phyloP scores from a whole-genome alignment of 2,888 invertebrate species.

The Drosophila borborema region DNA sequence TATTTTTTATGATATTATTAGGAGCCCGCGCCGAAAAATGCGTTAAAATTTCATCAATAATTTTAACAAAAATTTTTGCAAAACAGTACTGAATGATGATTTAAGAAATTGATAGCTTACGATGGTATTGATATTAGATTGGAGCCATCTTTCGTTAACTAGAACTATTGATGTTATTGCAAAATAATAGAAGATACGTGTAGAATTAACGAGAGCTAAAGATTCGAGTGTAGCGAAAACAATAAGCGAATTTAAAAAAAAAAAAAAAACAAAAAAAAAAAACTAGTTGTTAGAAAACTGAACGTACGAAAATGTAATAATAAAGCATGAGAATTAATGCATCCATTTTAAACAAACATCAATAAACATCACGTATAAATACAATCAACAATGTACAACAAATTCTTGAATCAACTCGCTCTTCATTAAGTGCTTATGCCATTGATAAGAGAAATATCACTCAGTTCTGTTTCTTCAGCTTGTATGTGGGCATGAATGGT shows the following conservation, averaged over 20 bases:
- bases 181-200: constrained; percentile 72
- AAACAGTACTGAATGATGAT: constrained; percentile 55
- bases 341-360: constrained; percentile 38
- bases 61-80: constrained; percentile 55
- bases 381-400: constrained; percentile 13
- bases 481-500: constrained; percentile 90
- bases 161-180: constrained; percentile 77
- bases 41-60: constrained; percentile 65
- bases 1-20: constrained; percentile 65
- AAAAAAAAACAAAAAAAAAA: neutral
- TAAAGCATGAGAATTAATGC: constrained; percentile 22
- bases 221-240: constrained; percentile 40
- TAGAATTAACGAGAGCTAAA: constrained; percentile 37
- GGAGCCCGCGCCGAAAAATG: constrained; percentile 49
- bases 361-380: constrained; percentile 44
- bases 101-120: constrained; percentile 40
- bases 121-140: constrained; percentile 6
- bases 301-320: constrained; percentile 56
- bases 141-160: constrained; percentile 50
- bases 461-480: constrained; percentile 80
- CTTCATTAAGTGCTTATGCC: neutral
- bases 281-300: constrained; percentile 47
- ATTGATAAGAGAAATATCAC: neutral
- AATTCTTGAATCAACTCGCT: constrained; percentile 1
- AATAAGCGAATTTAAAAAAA: constrained; percentile 68